phyloP scores from a whole-genome alignment of 2,113 vertebrate genomes.

The Phainopepla nitens region DNA sequence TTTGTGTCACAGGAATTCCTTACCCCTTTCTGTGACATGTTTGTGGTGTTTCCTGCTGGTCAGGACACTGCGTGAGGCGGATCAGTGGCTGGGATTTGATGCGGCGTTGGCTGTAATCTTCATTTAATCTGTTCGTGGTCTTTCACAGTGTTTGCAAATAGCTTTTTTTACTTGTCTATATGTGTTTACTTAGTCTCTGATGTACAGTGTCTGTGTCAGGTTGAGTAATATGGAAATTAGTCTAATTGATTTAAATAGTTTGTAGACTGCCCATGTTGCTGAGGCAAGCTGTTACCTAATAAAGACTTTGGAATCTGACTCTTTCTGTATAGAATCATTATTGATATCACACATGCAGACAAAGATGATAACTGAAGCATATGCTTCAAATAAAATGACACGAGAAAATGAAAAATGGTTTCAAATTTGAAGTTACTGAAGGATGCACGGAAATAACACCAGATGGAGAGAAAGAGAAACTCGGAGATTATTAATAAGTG shows the following conservation, averaged over 20 bases:
- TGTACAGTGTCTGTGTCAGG: background rate
- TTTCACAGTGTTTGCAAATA: background rate
- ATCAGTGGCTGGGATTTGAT: background rate
- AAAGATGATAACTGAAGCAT: conserved; percentile 45
- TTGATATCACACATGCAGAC: conserved; percentile 47
- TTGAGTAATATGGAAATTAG: conserved; percentile 44
- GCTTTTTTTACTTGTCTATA: background rate
- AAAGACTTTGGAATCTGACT: conserved; percentile 33
- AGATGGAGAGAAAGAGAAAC: conserved; percentile 53
- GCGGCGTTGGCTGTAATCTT: rapidly evolving
- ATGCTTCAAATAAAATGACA: conserved; percentile 42
- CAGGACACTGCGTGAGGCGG: rapidly evolving
- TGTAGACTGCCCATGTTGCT: conserved; percentile 32
- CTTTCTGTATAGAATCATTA: conserved; percentile 5
- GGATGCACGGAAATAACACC: background rate
- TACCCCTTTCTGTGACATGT: background rate
- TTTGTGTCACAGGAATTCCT: background rate
- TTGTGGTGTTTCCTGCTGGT: background rate
- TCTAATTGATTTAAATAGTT: conserved; percentile 44
- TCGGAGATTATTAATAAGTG: background rate
- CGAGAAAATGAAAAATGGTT: conserved; percentile 37
- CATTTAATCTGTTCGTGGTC: background rate
- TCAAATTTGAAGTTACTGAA: conserved; percentile 18
- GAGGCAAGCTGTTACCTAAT: conserved; percentile 46
- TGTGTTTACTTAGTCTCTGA: background rate